These are phyloP conservation scores for Ciconia nigra DNA, from an alignment of 2,797 vertebrate genomes.

Conservation along the genomic window DNA sequence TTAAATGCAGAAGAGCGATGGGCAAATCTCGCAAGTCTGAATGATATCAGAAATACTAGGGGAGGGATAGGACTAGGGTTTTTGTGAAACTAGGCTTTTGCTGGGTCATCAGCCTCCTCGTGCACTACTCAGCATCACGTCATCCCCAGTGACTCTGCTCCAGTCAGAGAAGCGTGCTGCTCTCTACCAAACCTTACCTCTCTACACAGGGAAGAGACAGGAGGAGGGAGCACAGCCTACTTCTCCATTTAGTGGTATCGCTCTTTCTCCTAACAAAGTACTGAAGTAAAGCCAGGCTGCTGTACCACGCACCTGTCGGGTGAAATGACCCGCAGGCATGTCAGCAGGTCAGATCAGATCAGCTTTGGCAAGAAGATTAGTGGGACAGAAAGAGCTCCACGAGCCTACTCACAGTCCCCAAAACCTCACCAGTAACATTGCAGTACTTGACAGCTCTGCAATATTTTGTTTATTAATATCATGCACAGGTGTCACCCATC, in stretches of 20 bases:
- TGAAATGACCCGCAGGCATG: background rate
- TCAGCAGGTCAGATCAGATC: background rate
- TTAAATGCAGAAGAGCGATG: background rate
- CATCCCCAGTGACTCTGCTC: background rate
- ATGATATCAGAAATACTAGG: background rate
- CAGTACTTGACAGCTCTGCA: background rate
- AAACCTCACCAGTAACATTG: background rate
- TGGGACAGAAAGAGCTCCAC: background rate
- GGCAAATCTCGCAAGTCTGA: background rate
- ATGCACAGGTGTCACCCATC: background rate
- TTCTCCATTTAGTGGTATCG: background rate
- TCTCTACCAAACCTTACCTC: background rate
- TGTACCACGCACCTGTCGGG: background rate
- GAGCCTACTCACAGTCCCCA: background rate
- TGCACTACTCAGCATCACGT: background rate
- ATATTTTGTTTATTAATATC: background rate
- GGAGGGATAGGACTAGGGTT: fast-evolving
- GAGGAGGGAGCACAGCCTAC: background rate
- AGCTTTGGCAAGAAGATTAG: background rate
- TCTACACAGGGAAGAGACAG: background rate
- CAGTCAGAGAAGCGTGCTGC: background rate
- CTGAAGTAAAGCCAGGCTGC: background rate
- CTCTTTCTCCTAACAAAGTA: background rate
- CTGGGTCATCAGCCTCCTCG: background rate
- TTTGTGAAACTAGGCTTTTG: background rate